Evolutionary conservation across 2,888 invertebrate genomes (phyloP).

Genomic region (Aricia artaxerxes): DNA sequence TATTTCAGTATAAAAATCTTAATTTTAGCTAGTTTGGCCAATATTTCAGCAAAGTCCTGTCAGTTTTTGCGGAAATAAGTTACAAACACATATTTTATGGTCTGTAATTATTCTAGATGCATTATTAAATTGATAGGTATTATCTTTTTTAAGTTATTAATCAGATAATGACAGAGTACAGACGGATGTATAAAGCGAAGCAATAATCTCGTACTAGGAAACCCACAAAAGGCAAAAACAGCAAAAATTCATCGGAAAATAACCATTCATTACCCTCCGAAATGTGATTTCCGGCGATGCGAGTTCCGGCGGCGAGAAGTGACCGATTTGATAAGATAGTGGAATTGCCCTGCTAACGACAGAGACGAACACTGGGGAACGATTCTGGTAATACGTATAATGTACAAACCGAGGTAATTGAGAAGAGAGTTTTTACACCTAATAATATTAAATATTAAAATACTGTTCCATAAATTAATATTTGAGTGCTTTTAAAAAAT

Average conservation of each 20-base stretch:
- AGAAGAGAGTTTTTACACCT: no score
- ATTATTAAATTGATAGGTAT: no score
- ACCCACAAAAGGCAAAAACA: neutral
- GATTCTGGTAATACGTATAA: neutral
- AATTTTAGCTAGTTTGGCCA: no score
- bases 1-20: no score
- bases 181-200: neutral
- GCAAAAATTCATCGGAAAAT: neutral
- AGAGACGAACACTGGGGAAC: neutral
- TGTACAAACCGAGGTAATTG: neutral
- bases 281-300: conserved; percentile 1
- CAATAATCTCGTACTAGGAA: neutral
- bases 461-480: no score
- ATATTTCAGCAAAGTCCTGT: no score
- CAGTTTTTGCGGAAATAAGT: no score
- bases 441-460: no score
- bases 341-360: neutral
- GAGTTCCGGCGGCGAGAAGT: neutral
- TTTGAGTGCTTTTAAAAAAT: no score
- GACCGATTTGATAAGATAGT: neutral
- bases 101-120: no score
- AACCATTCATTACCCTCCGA: neutral
- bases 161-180: neutral
- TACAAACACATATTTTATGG: no score
- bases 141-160: neutral